Evolutionary conservation across 2,113 vertebrate genomes (phyloP), one percentile per base, ranked within the genome.

Genomic region (Embiotoca jacksoni): DNA sequence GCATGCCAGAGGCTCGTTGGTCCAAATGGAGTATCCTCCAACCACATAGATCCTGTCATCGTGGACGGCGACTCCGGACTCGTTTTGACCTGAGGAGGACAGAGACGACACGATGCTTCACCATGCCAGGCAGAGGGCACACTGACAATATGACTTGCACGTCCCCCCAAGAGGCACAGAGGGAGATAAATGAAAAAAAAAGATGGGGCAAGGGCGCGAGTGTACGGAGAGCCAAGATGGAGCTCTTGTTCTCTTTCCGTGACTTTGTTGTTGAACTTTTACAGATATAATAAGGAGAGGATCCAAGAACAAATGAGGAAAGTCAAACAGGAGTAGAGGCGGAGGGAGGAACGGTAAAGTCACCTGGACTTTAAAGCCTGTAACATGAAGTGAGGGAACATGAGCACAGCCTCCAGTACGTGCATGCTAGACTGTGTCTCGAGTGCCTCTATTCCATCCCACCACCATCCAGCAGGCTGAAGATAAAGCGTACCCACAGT

Each of bases 11-110:
- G 98, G 97, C 94, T 99, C 98, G 72, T 99, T 99, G 88, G 98
- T 99, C 98, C 98, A 99, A 93, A 99, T 99, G 5, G 98, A 99
- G 92, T 99, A 99, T 77, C 98, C 98, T 75, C 98, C 98, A 70
- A 99, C 97, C 92, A 99, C 96, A 92, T 99, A 99, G 93, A 99
- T 98, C 91, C 97, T 96, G 85, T 96, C 96, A 73, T 96, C 96
- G 67, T 99, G 97, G 66, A 99, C 97, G 0, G 98, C 97, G 23
- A 99, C 96, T 80, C 97, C 98, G 44, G 97, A 97, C 91, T 99
- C 98, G 66, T 99, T 99, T 89, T 99, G 98, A 90, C 97, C 98
- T 99, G 86, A 10, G 64, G 82, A 85, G 64, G 73, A 87, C 66
- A 85, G 63, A 86, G 56, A n/a, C 53, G 53, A 80, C 76, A 78